Evolutionary conservation across 2,797 vertebrate species (phyloP).

Genomic region (Euphonia xanthogaster): DNA sequence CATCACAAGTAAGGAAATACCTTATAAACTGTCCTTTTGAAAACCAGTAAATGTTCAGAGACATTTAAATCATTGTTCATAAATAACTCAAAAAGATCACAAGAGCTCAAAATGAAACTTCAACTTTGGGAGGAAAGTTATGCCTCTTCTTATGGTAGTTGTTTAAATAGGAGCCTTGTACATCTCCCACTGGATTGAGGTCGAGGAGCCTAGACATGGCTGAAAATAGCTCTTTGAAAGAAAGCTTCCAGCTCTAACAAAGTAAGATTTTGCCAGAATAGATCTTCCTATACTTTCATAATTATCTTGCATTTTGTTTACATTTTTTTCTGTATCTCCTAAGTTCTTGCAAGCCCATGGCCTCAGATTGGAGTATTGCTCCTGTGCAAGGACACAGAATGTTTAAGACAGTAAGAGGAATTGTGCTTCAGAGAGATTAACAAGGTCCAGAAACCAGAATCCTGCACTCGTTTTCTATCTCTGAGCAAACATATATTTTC

Average conservation of each 20-base stretch:
- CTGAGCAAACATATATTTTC: neutral
- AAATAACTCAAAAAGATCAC: neutral
- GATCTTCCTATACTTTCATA: neutral
- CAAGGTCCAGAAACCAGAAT: neutral
- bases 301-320: neutral
- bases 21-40: neutral
- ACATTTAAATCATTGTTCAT: neutral
- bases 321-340: neutral
- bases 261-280: neutral
- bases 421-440: neutral
- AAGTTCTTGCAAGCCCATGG: neutral
- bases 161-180: neutral
- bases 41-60: neutral
- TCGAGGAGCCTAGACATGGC: neutral
- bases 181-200: accelerated
- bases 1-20: slow-evolving; percentile 81
- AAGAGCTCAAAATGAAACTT: neutral
- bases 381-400: neutral
- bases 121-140: neutral
- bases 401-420: neutral
- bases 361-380: neutral
- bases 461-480: neutral
- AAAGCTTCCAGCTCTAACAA: neutral
- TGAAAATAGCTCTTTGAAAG: neutral
- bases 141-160: neutral